phyloP scores from a whole-genome alignment of 2,888 invertebrate genomes.

The Leistus spinibarbis region DNA sequence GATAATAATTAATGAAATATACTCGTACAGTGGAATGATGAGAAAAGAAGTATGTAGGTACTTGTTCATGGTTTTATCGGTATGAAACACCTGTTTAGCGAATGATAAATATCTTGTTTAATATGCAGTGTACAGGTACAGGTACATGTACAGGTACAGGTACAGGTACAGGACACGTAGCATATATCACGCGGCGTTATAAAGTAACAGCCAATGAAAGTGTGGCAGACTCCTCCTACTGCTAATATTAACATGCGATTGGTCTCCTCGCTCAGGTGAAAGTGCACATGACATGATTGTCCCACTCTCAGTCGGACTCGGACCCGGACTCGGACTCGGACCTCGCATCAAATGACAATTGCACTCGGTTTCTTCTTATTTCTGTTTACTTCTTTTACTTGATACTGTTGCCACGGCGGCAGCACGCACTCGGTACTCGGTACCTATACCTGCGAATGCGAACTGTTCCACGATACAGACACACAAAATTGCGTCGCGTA shows the following conservation, averaged over 20 bases:
- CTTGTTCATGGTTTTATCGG: background rate
- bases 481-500: no score
- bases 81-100: conserved; percentile 25
- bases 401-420: background rate
- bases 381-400: background rate
- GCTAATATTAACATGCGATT: conserved; percentile 34
- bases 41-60: background rate
- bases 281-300: conserved; percentile 17
- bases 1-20: background rate
- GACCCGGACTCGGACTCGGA: background rate
- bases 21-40: background rate
- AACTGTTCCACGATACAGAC: no score
- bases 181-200: conserved; percentile 25
- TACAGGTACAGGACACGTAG: conserved; percentile 22
- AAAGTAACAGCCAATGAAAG: conserved; percentile 37
- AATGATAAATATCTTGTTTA: conserved; percentile 28
- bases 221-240: conserved; percentile 33
- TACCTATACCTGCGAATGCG: no score
- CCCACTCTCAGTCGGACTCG: conserved; percentile 23
- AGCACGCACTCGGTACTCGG: background rate
- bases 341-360: conserved; percentile 21
- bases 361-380: background rate
- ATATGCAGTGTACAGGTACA: conserved; percentile 27
- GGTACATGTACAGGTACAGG: background rate
- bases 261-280: conserved; percentile 28